A percentile compares a stretch with the other conserved stretches of the same genome.
Evolutionary conservation across 2,797 vertebrate species (phyloP).

Genomic region (Muscicapa comitata): DNA sequence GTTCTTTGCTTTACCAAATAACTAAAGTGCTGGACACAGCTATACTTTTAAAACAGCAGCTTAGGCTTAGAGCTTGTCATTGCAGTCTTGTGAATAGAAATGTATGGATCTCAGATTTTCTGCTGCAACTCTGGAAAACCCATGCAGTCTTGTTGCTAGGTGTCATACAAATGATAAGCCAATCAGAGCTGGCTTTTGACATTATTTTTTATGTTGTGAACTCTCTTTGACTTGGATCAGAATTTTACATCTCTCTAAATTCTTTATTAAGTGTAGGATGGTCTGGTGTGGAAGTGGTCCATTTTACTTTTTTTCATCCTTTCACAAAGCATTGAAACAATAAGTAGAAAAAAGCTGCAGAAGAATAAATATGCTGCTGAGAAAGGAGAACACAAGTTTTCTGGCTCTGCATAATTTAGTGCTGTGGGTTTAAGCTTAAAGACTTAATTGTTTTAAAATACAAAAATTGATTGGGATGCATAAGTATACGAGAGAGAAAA

Average conservation of each 20-base stretch:
- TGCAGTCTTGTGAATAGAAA: neutral
- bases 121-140: neutral
- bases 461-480: neutral
- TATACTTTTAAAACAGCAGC: neutral
- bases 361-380: neutral
- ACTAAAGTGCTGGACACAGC: neutral
- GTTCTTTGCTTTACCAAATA: neutral
- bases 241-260: neutral
- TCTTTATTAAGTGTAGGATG: neutral
- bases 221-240: neutral
- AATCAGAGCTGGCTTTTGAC: neutral
- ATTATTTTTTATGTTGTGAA: neutral
- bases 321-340: neutral
- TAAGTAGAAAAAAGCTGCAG: neutral
- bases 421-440: neutral
- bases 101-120: neutral
- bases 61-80: neutral
- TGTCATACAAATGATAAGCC: neutral
- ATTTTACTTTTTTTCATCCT: neutral
- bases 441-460: neutral
- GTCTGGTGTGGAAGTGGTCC: neutral
- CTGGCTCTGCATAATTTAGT: neutral
- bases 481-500: neutral
- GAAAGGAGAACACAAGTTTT: neutral
- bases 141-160: neutral